Base-by-base conservation (phyloP, 2,113 vertebrate species). In the Orycteropus afer region DNA sequence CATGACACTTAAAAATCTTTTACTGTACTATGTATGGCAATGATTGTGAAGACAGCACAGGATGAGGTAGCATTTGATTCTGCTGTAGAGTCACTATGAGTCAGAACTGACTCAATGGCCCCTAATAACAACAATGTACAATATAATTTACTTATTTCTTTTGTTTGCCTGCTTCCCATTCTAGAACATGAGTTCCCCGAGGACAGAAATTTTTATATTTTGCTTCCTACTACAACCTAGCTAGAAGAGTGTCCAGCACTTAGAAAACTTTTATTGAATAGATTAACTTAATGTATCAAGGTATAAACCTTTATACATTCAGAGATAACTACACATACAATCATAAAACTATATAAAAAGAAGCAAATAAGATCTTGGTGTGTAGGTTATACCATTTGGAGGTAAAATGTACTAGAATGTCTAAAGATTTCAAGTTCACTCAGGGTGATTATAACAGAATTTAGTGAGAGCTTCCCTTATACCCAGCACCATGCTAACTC, bases 301-400 rank as follows among this genome's bases (percentile, higher is more conserved):
- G 86, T 15, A 29, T 51, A 90, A 81, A 76, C 23, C 29, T 77
- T 84, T 84, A 94, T n/a, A n/a, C n/a, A n/a, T n/a, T n/a, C n/a
- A n/a, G n/a, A n/a, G n/a, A n/a, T n/a, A n/a, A n/a, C n/a, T n/a
- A n/a, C n/a, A n/a, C n/a, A n/a, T n/a, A n/a, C n/a, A n/a, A n/a
- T n/a, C n/a, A 80, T 40, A 51, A 14, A 94, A 79, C 34, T 90
- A 87, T 34, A 92, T 69, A 69, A 83, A 90, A 57, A 88, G 49
- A 78, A 95, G n/a, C 45, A 82, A 83, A 76, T 91, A 93, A 83
- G 80, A 51, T 82, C 61, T 91, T 42, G 69, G 4, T 37, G 11
- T 76, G 53, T 11, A 80, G 89, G 40, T 83, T 3, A 86, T 92
- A 42, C 22, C 37, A 61, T 76, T 40, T 63, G 27, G 8, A 90